Base-by-base conservation (phyloP, 2,797 vertebrate genomes). In the Myripristis jacobus region DNA sequence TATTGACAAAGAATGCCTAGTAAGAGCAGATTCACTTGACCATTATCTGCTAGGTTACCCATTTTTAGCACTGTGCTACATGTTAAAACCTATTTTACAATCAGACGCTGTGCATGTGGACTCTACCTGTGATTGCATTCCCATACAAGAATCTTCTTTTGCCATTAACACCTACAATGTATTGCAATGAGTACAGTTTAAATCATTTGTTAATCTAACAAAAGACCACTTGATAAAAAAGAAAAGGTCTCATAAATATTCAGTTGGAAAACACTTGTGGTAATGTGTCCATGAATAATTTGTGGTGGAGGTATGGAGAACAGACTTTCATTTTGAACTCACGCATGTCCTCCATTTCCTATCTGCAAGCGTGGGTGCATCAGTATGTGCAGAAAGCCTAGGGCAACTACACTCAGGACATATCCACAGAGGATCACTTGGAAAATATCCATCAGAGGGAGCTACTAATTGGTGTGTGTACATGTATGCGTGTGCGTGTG, bases 361-460 rank as follows among this genome's bases (percentile, higher is more conserved):
- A 86, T 87, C 79, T 86, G 86, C 79, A 83, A 88, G 87, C 80
- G 79, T 90, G 85, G 88, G 86, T 88, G 86, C 82, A 88, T 85
- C 85, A 80, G 82, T 55, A 79, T 72, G 86, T 89, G 80, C 72
- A 79, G 80, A 88, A 77, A 82, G 91, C 92, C 92, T 88, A 68
- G 85, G 91, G 92, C 91, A 91, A 92, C 84, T 84, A 89, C 75
- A 87, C 62, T 58, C 88, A 87, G 89, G 91, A 91, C 91, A 92
- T 91, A 92, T 88, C 90, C 90, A 91, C 87, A 79, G 90, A 90
- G 90, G 77, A 91, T 94, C 87, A 87, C 86, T 85, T 88, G 79
- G 88, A 94, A 90, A 91, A 87, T 91, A 92, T 91, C 90, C 86
- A 90, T 92, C 87, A 89, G 84, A 91, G 81, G 67, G 70, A 92